Evolutionary conservation across 1,140 invertebrate species (phyloP).

Genomic region (Hyles vespertilio): DNA sequence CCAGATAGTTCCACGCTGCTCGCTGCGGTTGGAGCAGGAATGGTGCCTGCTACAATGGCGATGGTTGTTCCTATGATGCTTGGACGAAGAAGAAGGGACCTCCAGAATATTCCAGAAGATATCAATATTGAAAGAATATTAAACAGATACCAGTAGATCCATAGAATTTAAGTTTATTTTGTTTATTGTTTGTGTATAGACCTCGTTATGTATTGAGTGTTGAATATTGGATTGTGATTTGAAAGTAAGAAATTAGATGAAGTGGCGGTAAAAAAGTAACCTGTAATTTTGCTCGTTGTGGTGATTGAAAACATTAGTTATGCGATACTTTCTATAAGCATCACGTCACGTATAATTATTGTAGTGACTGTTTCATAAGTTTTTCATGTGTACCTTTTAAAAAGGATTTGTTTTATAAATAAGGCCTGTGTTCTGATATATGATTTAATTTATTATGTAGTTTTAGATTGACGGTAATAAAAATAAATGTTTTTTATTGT

Average conservation of each 20-base stretch:
- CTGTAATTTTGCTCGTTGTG: too few species aligned
- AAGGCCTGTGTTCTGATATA: neutral
- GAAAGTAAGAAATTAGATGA: too few species aligned
- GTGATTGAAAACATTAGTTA: too few species aligned
- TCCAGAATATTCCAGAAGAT: conserved; percentile 21
- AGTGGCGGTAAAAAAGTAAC: too few species aligned
- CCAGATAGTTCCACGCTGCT: conserved; percentile 78
- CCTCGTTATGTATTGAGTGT: conserved; percentile 2
- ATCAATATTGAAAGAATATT: conserved; percentile 29
- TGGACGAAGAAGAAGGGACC: conserved; percentile 67
- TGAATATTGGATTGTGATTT: too few species aligned
- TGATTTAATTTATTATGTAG: neutral
- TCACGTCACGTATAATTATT: too few species aligned
- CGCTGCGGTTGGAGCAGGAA: conserved; percentile 84
- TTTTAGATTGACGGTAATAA: neutral
- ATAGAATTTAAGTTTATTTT: too few species aligned
- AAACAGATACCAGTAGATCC: conserved; percentile 21
- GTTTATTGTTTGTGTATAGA: neutral
- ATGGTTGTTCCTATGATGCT: conserved; percentile 87
- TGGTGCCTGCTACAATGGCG: conserved; percentile 87
- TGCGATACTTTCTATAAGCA: too few species aligned
- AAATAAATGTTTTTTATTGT: neutral
- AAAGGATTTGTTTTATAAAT: conserved; percentile 7
- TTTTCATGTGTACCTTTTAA: conserved; percentile 6
- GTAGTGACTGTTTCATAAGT: too few species aligned